phyloP scores from a whole-genome alignment of 2,888 invertebrate species.

The Leptopilina syphax region DNA sequence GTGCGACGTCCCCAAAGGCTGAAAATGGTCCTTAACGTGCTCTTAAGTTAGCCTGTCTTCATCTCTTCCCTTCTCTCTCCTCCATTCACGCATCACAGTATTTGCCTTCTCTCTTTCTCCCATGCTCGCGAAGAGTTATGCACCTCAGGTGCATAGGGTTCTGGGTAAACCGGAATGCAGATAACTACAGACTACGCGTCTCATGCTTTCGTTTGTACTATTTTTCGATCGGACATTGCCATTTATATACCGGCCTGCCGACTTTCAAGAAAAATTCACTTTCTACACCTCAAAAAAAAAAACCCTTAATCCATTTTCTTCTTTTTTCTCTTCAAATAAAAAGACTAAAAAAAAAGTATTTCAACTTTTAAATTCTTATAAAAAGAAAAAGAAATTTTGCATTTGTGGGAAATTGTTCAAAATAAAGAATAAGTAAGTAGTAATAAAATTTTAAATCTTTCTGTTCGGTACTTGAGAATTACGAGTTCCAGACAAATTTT shows the following conservation, averaged over 20 bases:
- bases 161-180: conserved; percentile 70
- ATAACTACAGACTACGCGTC: conserved; percentile 63
- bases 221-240: conserved; percentile 60
- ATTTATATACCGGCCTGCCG: conserved; percentile 23
- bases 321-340: too few relatives aligned
- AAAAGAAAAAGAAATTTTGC: too few relatives aligned
- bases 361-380: too few relatives aligned
- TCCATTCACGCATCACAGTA: background rate
- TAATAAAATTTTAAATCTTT: too few relatives aligned
- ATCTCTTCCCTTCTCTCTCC: conserved; percentile 12
- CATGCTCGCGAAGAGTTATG: conserved; percentile 60
- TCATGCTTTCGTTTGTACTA: conserved; percentile 60
- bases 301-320: background rate
- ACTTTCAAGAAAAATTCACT: conserved; percentile 24
- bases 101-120: conserved; percentile 42
- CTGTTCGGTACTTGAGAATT: too few relatives aligned
- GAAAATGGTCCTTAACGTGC: conserved; percentile 34
- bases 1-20: conserved; percentile 6
- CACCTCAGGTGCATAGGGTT: conserved; percentile 69
- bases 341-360: too few relatives aligned
- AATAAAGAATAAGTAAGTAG: too few relatives aligned
- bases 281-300: background rate
- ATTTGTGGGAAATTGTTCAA: too few relatives aligned
- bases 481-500: too few relatives aligned
- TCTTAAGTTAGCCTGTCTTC: background rate